Base-by-base conservation (phyloP, 1,140 invertebrate genomes). In the Helicoverpa zea region DNA sequence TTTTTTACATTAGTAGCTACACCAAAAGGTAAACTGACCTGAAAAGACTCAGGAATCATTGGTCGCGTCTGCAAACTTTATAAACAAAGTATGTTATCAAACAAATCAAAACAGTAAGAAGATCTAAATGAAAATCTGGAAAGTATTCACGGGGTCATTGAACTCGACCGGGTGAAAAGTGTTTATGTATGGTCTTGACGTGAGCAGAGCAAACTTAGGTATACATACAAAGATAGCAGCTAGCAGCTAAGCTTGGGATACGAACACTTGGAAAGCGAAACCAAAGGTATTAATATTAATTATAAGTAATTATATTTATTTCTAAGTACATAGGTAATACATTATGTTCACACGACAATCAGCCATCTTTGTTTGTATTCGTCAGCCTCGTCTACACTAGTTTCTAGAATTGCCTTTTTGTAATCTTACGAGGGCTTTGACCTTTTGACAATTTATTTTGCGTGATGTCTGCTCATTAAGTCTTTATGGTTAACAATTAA, bases 141-240 rank as follows among this genome's bases (percentile, higher is more conserved):
- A 81, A 66, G 51, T 68, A 56, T 75, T 30, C 56, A 43, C 47
- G 81, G 73, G 86, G 82, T 87, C 84, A 76, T 83, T 73, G 86
- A 73, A 83, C 87, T 64, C 47, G 10, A 43, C 16, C 76, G 30
- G 29, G 30, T 49, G 52, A 49, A 59, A 59, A 81, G 78, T 89
- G 86, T 88, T 87, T 88, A 85, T 88, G 85, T 86, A 82, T 80
- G 79, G 77, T 80, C 79, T 85, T 68, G 64, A 86, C 77, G 58
- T 61, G 23, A 9, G 35, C 35, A 43, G 23, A 9, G 35, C 35
- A 43, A 43, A 61, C 23, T 61, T 29, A n/a, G n/a, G n/a, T n/a
- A 58, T 18, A 18, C 1, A 7, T 43, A 43, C 23, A 23, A 1
- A 23, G 23, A 23, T 23, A 23, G 23, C 3, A 43, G 35, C 35